Base-by-base conservation (phyloP, 2,113 vertebrate species). In the Passer montanus region DNA sequence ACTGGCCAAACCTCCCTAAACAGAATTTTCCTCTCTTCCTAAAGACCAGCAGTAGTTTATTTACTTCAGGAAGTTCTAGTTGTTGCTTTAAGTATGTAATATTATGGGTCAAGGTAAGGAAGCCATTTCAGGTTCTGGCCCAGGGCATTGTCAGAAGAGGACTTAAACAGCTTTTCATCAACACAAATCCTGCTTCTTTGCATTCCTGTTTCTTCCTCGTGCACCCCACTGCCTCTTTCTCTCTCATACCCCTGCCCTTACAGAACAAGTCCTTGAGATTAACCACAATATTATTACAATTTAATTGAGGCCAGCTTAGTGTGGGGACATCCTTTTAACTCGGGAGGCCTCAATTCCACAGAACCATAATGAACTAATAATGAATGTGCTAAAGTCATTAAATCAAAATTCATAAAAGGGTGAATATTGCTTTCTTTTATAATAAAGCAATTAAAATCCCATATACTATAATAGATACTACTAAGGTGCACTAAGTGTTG, bases 321-420 rank as follows among this genome's bases (percentile, higher is more conserved):
- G 69, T 86, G 88, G 90, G 96, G 92, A 92, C 92, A 95, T 94
- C 84, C 83, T 97, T 97, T 97, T 91, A 97, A 96, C 95, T 96
- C 76, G 93, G 83, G 94, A 97, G 95, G 95, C 94, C 96, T 97
- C 95, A 84, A 84, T 97, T 97, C 95, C 93, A 96, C 87, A 83
- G 91, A 93, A 95, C 87, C 87, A 89, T 97, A 97, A 97, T 96
- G 95, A 97, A 97, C 93, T 96, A 97, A 97, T 97, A 97, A 97
- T 87, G 80, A 97, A 96, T 91, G 85, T 93, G 68, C 88, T 96
- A 82, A 95, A 92, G 89, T 96, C 90, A 96, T 97, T 97, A 95
- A 97, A 96, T 96, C 91, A 95, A 96, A 97, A 96, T 96, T 97
- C 95, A 96, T 96, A 93, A 95, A 97, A 96, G 69, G 49, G 93